Base-by-base conservation (phyloP, 2,797 vertebrate genomes). In the Cheirogaleus major region DNA sequence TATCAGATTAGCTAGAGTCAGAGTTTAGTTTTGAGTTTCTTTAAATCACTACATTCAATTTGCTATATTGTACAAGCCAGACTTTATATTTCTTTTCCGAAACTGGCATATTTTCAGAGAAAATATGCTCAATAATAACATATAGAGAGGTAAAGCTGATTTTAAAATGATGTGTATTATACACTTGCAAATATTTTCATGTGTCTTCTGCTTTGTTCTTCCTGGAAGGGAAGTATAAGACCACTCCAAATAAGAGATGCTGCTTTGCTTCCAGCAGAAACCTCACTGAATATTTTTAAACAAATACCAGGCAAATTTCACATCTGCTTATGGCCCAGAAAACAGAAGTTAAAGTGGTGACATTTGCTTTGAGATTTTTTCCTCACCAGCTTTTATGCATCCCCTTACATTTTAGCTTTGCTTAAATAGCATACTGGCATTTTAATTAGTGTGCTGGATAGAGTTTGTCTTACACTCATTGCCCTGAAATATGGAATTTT, bases 1-100 rank as follows among this genome's bases (percentile, higher is more conserved):
- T 93, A 70, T 92, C 50, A 43, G 69, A 78, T 89, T n/a, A 73
- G 18, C 57, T 75, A 86, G 84, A 94, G 93, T 96, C 88, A 75
- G 96, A 98, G 97, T 96, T 97, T 83, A 94, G 96, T 97, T 96
- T 63, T 92, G 95, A 97, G 82, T 94, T 84, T 98, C 93, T 95
- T 85, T 70, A 90, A 91, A 96, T 97, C 84, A 78, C 91, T 96
- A 97, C 50, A 84, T 91, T 69, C 67, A 76, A 38, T 93, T 45
- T 27, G 35, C 22, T 96, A 72, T 48, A 20, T 76, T 91, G 87
- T 72, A 23, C 65, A 82, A 95, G 18, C 22, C 38, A 73, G 91
- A 35, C 72, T 93, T 78, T 72, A 57, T 81, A 93, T 97, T 95
- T 94, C 38, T 20, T 59, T 10, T 43, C 85, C 76, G 18, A 63